Evolutionary conservation across 1,140 invertebrate species (phyloP).

Genomic region (Conopomorpha cramerella): DNA sequence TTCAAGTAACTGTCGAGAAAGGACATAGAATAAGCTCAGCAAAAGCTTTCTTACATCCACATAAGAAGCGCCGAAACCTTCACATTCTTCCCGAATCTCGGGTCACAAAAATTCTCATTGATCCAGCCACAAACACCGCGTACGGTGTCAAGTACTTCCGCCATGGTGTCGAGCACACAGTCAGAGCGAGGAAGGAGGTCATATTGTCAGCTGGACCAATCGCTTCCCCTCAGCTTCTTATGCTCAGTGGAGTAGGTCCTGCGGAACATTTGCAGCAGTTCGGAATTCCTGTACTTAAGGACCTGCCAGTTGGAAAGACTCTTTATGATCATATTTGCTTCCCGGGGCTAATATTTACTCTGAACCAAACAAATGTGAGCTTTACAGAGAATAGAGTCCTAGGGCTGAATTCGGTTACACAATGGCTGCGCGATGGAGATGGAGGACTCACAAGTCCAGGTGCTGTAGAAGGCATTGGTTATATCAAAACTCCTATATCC

Average conservation of each 20-base stretch:
- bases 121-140: slow-evolving; percentile 64
- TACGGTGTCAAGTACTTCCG: slow-evolving; percentile 68
- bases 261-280: slow-evolving; percentile 57
- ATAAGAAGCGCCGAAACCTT: slow-evolving; percentile 67
- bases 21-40: slow-evolving; percentile 61
- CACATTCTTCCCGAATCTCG: slow-evolving; percentile 62
- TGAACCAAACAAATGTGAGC: slow-evolving; percentile 53
- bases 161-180: slow-evolving; percentile 29
- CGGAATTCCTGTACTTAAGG: slow-evolving; percentile 50
- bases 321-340: slow-evolving; percentile 67
- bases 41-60: slow-evolving; percentile 62
- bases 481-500: slow-evolving; percentile 65
- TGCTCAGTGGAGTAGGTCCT: slow-evolving; percentile 70
- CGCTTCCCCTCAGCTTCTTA: slow-evolving; percentile 66
- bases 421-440: slow-evolving; percentile 53
- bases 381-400: slow-evolving; percentile 26
- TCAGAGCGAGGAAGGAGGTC: slow-evolving; percentile 61
- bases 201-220: slow-evolving; percentile 66
- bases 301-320: slow-evolving; percentile 65
- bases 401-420: slow-evolving; percentile 9
- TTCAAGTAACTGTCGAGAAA: slow-evolving; percentile 65
- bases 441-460: slow-evolving; percentile 57
- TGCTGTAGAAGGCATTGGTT: slow-evolving; percentile 68
- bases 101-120: slow-evolving; percentile 69
- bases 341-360: slow-evolving; percentile 65